Evolutionary conservation across 2,797 vertebrate genomes (phyloP).

Genomic region (Lutra lutra): DNA sequence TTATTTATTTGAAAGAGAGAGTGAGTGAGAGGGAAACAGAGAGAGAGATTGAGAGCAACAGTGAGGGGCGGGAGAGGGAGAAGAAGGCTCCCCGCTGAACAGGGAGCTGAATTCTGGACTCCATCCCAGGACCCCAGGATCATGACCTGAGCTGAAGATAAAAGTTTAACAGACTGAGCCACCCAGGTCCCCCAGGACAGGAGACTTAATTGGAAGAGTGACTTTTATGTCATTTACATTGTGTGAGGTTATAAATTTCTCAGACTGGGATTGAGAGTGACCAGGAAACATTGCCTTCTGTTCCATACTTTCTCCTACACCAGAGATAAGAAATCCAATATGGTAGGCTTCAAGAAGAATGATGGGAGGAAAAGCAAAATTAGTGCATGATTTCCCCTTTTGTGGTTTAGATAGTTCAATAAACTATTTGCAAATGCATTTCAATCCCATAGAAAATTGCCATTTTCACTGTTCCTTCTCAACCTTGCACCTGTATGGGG

Average conservation of each 20-base stretch:
- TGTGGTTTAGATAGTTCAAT: neutral
- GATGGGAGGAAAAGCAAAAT: neutral
- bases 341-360: neutral
- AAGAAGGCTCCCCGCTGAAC: neutral
- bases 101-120: neutral
- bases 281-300: neutral
- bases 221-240: neutral
- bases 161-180: neutral
- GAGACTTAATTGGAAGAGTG: neutral
- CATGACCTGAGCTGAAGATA: neutral
- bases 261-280: neutral
- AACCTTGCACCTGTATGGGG: neutral
- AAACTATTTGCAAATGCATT: neutral
- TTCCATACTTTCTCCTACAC: neutral
- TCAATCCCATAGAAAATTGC: neutral
- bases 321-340: neutral
- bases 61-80: neutral
- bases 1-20: neutral
- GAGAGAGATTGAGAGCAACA: neutral
- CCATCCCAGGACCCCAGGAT: neutral
- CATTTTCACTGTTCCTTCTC: neutral
- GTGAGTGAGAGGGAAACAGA: neutral
- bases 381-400: neutral
- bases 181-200: neutral
- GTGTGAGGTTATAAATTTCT: neutral